phyloP scores from a whole-genome alignment of 2,797 vertebrate genomes.

The Scomberomorus guttatus region DNA sequence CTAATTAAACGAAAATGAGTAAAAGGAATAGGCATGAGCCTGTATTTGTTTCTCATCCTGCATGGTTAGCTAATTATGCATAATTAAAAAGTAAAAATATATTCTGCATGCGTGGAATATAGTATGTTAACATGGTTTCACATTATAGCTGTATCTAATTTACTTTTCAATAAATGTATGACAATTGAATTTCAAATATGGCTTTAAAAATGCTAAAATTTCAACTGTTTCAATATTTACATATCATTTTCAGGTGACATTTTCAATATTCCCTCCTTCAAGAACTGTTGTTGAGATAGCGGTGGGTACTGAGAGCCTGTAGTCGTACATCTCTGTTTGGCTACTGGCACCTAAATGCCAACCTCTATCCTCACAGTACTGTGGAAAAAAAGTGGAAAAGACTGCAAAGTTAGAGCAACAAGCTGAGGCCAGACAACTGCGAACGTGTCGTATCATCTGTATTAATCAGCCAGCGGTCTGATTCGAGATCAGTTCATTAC shows the following conservation, averaged over 20 bases:
- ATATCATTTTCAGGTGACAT: constrained; percentile 61
- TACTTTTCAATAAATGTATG: neutral
- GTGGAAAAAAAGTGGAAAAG: constrained; percentile 45
- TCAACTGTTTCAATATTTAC: constrained; percentile 44
- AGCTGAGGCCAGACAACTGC: constrained; percentile 45
- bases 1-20: constrained; percentile 14
- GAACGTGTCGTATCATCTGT: constrained; percentile 60
- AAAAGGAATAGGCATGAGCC: neutral
- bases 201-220: constrained; percentile 8
- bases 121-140: constrained; percentile 17
- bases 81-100: constrained; percentile 8
- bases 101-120: neutral
- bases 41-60: neutral
- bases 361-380: constrained; percentile 37
- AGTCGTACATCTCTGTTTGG: constrained; percentile 51
- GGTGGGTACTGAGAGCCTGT: constrained; percentile 48
- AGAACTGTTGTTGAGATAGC: constrained; percentile 49
- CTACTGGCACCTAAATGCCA: constrained; percentile 72
- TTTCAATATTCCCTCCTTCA: constrained; percentile 51
- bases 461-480: constrained; percentile 57
- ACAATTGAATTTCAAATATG: neutral
- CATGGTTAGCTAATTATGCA: constrained; percentile 11
- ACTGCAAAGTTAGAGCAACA: constrained; percentile 37
- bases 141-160: neutral
- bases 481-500: constrained; percentile 69